These are phyloP conservation scores for Clupea harengus DNA, from an alignment of 2,113 vertebrate species.

Conservation along the genomic window DNA sequence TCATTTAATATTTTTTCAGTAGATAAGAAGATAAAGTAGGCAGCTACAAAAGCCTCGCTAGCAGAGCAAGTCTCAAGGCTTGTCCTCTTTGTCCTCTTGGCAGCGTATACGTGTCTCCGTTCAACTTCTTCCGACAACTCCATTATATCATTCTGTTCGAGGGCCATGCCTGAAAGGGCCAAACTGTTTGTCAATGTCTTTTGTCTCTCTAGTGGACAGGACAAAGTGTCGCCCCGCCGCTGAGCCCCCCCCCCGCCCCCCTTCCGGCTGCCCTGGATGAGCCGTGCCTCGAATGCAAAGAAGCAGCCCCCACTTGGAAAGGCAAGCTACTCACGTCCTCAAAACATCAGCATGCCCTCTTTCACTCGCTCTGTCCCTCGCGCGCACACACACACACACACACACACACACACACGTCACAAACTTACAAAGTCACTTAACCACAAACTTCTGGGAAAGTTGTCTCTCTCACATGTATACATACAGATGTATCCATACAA, in stretches of 20 bases:
- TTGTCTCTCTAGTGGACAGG: conserved; percentile 20
- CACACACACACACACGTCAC: not conserved
- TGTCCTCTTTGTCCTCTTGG: not conserved
- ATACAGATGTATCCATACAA: no score
- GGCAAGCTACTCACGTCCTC: not conserved
- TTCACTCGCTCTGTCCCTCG: not conserved
- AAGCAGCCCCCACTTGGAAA: not conserved
- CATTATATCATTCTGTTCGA: not conserved
- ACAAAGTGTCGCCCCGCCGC: not conserved
- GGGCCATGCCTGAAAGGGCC: conserved; percentile 42
- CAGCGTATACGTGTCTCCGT: conserved; percentile 5
- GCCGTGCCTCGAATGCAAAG: conserved; percentile 43
- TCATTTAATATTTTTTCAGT: no score
- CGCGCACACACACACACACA: not conserved
- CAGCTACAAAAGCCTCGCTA: not conserved
- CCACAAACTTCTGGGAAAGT: not conserved
- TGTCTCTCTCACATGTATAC: not conserved
- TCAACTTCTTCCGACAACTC: not conserved
- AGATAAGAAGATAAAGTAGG: not conserved
- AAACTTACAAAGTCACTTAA: not conserved
- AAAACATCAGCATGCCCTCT: not conserved
- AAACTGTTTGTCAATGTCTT: conserved; percentile 19
- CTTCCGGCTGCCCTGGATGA: conserved; percentile 38
- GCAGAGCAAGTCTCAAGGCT: not conserved
- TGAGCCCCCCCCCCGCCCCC: not conserved